Percentiles rank a stretch among this genome's conserved stretches.
phyloP scores from a whole-genome alignment of 2,888 invertebrate genomes.

The Augochlorella aurata region DNA sequence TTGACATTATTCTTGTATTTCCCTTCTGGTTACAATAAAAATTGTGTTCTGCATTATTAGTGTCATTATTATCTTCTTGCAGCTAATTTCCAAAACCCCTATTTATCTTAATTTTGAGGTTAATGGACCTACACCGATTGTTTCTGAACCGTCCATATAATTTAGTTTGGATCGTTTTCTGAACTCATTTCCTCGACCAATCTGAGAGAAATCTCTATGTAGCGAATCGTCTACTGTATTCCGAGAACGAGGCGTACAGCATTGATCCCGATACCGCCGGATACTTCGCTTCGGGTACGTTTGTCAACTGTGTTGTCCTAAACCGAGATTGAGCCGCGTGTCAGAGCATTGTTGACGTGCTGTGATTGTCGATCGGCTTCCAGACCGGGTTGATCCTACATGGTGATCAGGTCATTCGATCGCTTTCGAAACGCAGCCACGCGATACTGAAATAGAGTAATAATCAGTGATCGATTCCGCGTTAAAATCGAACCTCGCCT shows the following conservation, averaged over 20 bases:
- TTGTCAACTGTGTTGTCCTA: conserved; percentile 23
- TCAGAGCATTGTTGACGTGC: conserved; percentile 34
- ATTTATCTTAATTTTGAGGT: no score
- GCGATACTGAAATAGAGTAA: not conserved
- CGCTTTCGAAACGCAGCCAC: conserved; percentile 6
- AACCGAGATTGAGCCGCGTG: conserved; percentile 23
- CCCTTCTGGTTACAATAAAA: no score
- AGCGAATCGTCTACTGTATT: not conserved
- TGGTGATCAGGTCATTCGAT: not conserved
- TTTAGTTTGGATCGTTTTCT: no score
- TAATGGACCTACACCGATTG: no score
- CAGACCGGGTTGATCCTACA: not conserved
- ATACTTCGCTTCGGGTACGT: conserved; percentile 14
- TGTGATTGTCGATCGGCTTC: conserved; percentile 34
- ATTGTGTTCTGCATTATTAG: no score
- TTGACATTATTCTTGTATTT: no score
- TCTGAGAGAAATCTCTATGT: not conserved
- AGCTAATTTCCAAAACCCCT: no score
- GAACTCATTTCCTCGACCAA: not conserved
- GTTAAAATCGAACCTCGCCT: not conserved
- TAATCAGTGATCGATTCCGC: not conserved
- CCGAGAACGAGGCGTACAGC: not conserved
- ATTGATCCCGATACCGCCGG: not conserved
- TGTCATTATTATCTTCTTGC: no score
- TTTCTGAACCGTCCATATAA: no score